Percentiles rank a stretch among this genome's conserved stretches.
Evolutionary conservation across 2,888 invertebrate species (phyloP).

Genomic region (Athalia circularis): DNA sequence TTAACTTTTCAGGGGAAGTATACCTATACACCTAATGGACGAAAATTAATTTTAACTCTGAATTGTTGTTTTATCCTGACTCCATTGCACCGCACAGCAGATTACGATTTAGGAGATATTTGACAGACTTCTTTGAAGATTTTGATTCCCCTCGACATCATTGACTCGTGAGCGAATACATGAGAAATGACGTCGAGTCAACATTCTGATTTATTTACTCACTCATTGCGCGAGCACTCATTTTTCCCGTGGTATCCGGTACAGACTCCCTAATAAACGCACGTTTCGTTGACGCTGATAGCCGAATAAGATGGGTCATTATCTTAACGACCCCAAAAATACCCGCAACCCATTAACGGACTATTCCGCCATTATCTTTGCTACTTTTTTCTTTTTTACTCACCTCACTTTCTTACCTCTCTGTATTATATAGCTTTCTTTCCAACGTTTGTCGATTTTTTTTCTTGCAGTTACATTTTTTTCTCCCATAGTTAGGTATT

Average conservation of each 20-base stretch:
- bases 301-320: constrained; percentile 35
- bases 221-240: neutral
- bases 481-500: too few relatives aligned
- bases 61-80: too few relatives aligned
- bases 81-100: too few relatives aligned
- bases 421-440: neutral
- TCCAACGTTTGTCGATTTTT: too few relatives aligned
- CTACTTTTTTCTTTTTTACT: neutral
- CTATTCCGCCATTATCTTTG: neutral
- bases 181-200: neutral
- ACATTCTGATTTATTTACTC: constrained; percentile 41
- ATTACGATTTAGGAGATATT: too few relatives aligned
- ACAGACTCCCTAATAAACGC: constrained; percentile 34
- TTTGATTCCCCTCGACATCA: too few relatives aligned
- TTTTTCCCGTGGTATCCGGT: neutral
- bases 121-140: too few relatives aligned
- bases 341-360: constrained; percentile 43
- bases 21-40: too few relatives aligned
- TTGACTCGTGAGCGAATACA: too few relatives aligned
- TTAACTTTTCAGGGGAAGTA: too few relatives aligned
- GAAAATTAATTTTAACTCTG: too few relatives aligned
- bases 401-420: constrained; percentile 8
- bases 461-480: too few relatives aligned
- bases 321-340: constrained; percentile 47
- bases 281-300: neutral